Base-by-base conservation (phyloP, 1,140 invertebrate genomes). In the Drosophila bifasciata region DNA sequence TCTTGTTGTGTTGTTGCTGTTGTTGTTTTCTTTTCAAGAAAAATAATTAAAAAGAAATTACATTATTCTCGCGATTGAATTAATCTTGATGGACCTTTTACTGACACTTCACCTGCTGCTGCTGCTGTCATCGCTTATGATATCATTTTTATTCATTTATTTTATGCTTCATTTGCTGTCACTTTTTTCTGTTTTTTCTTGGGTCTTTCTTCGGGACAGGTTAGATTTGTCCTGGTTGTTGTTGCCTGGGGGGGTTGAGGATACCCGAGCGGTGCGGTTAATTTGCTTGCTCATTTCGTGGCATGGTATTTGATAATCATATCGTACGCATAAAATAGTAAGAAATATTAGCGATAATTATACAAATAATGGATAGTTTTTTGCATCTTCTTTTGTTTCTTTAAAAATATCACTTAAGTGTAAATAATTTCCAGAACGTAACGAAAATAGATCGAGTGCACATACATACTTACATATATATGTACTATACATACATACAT, bases 341-440 rank as follows among this genome's bases (percentile, higher is more conserved):
- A 63, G 70, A 74, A 74, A 64, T 74, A 80, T 85, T 86, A 85
- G 60, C 79, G 72, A 76, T 86, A 85, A 85, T 88, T 85, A 81
- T 85, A 86, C 76, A 83, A 83, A 76, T 88, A 88, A 88, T 88
- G 83, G 81, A 88, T 88, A 88, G 76, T 62, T 60, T 51, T 62
- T n/a, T n/a, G n/a, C 58, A 19, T 59, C 59, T 19, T 50, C 51
- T 16, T 45, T 66, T 73, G 21, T 41, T 48, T 74, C 56, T 81
- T 75, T 88, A 72, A 88, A 88, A 88, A 88, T 88, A 88, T 88
- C 83, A 88, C 83, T 88, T 88, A 88, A 76, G 74, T 83, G 71
- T 88, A 88, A 88, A 88, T 88, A 88, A 88, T 88, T 88, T 88
- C 83, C 84, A 88, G 83, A 88, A 88, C 75, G 83, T 75, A 88